Conservation (phyloP, 2,797 vertebrate genomes). For the Propithecus deckenii region DNA sequence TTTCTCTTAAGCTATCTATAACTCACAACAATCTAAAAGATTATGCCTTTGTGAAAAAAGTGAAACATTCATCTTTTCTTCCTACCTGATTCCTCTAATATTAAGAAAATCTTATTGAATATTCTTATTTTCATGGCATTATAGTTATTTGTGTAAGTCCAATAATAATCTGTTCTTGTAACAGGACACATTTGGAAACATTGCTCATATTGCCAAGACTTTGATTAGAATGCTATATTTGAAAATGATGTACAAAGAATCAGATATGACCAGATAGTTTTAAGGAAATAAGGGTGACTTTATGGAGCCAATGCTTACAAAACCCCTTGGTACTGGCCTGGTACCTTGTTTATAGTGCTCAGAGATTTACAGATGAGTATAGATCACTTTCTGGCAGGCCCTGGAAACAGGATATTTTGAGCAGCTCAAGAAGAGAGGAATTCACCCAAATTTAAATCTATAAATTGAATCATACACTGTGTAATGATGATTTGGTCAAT, state of each 20-base stretch:
- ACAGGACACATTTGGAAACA: neutral
- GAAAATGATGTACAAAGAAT: neutral
- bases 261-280: neutral
- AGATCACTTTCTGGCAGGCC: neutral
- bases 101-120: neutral
- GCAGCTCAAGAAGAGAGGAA: neutral
- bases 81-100: neutral
- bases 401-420: neutral
- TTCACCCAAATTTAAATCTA: neutral
- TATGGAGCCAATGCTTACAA: neutral
- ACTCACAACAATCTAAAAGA: neutral
- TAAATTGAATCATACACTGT: neutral
- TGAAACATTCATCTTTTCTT: neutral
- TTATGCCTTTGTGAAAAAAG: neutral
- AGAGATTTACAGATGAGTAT: neutral
- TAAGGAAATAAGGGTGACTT: neutral
- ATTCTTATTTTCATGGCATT: neutral
- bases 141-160: neutral
- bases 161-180: neutral
- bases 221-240: neutral
- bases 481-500: neutral
- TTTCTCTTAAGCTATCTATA: neutral
- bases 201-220: neutral
- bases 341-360: neutral
- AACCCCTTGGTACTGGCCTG: neutral